These are phyloP conservation scores for Bombus confusus DNA, from an alignment of 1,140 invertebrate species.

Conservation along the genomic window DNA sequence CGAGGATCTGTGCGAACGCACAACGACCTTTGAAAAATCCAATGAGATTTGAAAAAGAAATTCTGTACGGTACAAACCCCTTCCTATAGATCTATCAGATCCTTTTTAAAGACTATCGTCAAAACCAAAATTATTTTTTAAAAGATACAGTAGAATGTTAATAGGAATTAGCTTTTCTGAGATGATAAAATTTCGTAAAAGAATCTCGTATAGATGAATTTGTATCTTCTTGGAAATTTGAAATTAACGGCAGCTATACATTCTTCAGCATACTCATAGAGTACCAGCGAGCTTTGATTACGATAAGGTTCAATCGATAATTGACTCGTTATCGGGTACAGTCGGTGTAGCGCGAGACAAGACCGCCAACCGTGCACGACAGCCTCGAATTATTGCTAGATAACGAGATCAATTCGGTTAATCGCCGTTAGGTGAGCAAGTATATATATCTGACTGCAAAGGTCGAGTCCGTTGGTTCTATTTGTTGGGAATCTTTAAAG, in stretches of 20 bases:
- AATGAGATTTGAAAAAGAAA: too few species aligned
- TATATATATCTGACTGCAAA: conserved; percentile 28
- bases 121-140: not conserved
- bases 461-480: not conserved
- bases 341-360: conserved; percentile 7
- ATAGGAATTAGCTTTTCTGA: not conserved
- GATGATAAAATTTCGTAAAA: too few species aligned
- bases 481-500: not conserved
- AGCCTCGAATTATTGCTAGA: conserved; percentile 45
- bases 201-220: not conserved
- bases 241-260: too few species aligned
- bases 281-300: not conserved
- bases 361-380: conserved; percentile 21
- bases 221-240: not conserved
- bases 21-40: too few species aligned
- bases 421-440: conserved; percentile 41
- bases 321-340: conserved; percentile 46
- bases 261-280: not conserved
- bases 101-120: not conserved
- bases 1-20: too few species aligned
- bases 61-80: too few species aligned
- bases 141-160: not conserved
- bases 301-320: conserved; percentile 48
- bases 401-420: conserved; percentile 52
- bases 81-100: not conserved